These are phyloP conservation scores for Alosa sapidissima DNA, from an alignment of 2,797 vertebrate genomes.

Conservation along the genomic window DNA sequence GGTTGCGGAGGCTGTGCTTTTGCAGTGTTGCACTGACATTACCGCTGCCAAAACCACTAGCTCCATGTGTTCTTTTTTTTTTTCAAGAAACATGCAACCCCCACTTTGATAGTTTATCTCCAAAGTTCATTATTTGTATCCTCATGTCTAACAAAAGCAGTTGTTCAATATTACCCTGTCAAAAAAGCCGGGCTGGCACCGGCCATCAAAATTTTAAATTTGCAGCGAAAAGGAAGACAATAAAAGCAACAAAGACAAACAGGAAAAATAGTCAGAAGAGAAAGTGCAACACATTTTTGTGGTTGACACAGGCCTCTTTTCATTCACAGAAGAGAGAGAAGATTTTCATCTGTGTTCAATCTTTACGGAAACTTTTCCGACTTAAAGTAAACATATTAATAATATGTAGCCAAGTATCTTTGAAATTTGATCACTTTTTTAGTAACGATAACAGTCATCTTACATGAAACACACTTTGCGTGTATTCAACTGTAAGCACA, in stretches of 20 bases:
- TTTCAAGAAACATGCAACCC: not conserved
- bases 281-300: constrained; percentile 56
- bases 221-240: constrained; percentile 52
- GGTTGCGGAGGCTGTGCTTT: not conserved
- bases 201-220: constrained; percentile 42
- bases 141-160: not conserved
- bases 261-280: constrained; percentile 63
- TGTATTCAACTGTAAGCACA: not conserved
- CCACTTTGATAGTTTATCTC: not conserved
- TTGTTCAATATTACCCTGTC: not conserved
- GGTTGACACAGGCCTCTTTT: constrained; percentile 48
- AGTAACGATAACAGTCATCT: not conserved
- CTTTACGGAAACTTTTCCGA: not conserved
- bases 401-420: not conserved
- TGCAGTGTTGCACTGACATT: not conserved
- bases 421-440: not conserved
- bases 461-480: not conserved
- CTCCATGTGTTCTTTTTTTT: constrained; percentile 14
- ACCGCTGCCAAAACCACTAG: not conserved
- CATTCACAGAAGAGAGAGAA: constrained; percentile 2
- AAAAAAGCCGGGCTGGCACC: not conserved
- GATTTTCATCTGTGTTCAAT: not conserved
- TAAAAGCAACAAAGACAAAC: constrained; percentile 43
- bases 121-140: not conserved
- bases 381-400: not conserved